Conservation (phyloP, 64 coral and sea anemone species). For the Stichodactyla helianthus region DNA sequence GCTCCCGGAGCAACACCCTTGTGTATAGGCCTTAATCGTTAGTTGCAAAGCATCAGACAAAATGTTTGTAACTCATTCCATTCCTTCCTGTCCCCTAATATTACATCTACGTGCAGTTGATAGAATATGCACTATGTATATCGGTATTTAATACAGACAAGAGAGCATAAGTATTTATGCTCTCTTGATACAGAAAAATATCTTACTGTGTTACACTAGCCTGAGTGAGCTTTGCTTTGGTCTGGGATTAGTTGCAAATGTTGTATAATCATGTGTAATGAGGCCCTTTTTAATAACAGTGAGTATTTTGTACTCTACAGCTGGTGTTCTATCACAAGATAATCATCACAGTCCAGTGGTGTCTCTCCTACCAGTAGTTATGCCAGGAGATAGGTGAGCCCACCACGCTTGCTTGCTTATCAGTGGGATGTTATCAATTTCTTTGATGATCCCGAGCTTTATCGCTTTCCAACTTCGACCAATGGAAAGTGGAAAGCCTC, state of each 20-base stretch:
- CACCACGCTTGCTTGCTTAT: background rate
- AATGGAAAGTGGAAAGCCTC: too few species aligned
- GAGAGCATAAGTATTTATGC: too few species aligned
- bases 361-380: conserved; percentile 74
- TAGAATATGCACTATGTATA: too few species aligned
- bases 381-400: conserved; percentile 85
- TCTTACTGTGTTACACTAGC: background rate
- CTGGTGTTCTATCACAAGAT: conserved; percentile 83
- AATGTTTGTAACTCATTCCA: too few species aligned
- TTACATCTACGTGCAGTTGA: too few species aligned
- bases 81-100: too few species aligned
- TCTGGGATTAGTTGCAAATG: background rate
- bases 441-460: background rate
- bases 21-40: too few species aligned
- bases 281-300: background rate
- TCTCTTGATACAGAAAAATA: too few species aligned
- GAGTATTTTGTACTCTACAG: conserved; percentile 36
- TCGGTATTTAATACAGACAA: too few species aligned
- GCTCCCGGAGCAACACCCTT: too few species aligned
- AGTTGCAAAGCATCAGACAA: too few species aligned
- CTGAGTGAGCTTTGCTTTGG: background rate
- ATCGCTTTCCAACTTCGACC: background rate
- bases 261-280: background rate
- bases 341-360: conserved; percentile 88
- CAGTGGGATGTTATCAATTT: background rate